phyloP scores from a whole-genome alignment of 1,140 invertebrate genomes.

The Drosophila repleta region DNA sequence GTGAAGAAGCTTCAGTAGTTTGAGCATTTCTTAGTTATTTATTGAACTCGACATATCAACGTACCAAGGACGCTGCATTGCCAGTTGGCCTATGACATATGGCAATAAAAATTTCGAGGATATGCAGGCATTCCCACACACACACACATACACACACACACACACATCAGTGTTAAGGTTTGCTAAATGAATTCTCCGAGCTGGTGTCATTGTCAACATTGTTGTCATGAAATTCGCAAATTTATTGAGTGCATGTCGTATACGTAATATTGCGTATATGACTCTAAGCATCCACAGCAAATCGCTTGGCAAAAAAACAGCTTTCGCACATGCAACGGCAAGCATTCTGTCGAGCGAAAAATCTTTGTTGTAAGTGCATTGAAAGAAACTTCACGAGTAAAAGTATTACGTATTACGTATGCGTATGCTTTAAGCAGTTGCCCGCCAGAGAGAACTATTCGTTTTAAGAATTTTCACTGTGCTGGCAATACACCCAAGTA shows the following conservation, averaged over 20 bases:
- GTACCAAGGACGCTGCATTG: constrained; percentile 23
- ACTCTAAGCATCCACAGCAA: constrained; percentile 27
- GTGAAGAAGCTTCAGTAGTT: no score
- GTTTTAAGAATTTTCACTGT: neutral
- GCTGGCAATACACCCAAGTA: no score
- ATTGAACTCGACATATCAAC: neutral
- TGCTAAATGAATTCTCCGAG: constrained; percentile 44
- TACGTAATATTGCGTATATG: constrained; percentile 48
- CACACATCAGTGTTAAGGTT: constrained; percentile 7
- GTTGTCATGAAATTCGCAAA: constrained; percentile 57
- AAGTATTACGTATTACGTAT: no score
- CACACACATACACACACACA: no score
- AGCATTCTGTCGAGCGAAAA: neutral
- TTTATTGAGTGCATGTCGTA: constrained; percentile 70
- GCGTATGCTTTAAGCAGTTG: no score
- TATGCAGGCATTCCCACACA: constrained; percentile 39
- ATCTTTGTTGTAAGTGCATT: no score
- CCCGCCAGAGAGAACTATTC: neutral
- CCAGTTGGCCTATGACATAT: constrained; percentile 49
- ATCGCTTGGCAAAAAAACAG: constrained; percentile 20
- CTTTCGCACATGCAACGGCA: constrained; percentile 1
- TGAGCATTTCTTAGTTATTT: no score
- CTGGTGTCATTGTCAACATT: constrained; percentile 25
- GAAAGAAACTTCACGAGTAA: no score
- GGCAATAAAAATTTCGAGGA: constrained; percentile 39